A percentile compares a stretch with the other conserved stretches of the same genome.
Conservation (phyloP, 2,888 invertebrate genomes). For the Agelastica alni region DNA sequence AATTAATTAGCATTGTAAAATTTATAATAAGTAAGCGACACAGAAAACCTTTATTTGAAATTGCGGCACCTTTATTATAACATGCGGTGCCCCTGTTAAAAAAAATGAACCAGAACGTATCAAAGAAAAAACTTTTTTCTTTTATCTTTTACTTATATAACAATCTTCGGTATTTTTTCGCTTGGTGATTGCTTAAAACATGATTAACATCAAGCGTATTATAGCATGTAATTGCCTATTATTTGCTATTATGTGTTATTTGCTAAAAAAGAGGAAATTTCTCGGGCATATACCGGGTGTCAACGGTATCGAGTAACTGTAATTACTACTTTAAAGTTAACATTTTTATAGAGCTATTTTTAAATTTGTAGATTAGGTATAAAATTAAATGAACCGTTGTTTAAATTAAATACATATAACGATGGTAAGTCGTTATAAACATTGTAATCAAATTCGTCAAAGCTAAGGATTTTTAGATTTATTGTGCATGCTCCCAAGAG, state of each 20-base stretch:
- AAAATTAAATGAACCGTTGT: too few species aligned
- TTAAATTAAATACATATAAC: too few species aligned
- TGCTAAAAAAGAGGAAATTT: conserved; percentile 16
- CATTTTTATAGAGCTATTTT: too few species aligned
- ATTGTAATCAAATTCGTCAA: too few species aligned
- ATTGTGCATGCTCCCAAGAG: too few species aligned
- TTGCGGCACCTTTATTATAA: too few species aligned
- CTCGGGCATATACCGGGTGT: conserved; percentile 14
- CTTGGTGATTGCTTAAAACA: conserved; percentile 12
- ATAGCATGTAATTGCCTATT: conserved; percentile 28
- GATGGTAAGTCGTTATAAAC: too few species aligned
- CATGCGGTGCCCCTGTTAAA: not conserved
- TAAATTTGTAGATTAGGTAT: too few species aligned
- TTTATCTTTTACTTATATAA: conserved; percentile 25
- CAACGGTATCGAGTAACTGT: conserved; percentile 6
- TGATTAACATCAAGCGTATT: conserved; percentile 23
- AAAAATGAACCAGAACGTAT: not conserved
- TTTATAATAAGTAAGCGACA: too few species aligned
- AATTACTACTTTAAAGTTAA: conserved; percentile 13
- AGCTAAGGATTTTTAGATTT: too few species aligned
- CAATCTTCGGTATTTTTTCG: conserved; percentile 19
- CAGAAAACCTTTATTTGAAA: too few species aligned
- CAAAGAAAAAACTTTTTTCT: conserved; percentile 8
- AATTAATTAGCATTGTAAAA: too few species aligned
- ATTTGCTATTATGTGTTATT: conserved; percentile 22